Evolutionary conservation across 2,113 vertebrate genomes (phyloP).

Genomic region (Montifringilla adamsi): DNA sequence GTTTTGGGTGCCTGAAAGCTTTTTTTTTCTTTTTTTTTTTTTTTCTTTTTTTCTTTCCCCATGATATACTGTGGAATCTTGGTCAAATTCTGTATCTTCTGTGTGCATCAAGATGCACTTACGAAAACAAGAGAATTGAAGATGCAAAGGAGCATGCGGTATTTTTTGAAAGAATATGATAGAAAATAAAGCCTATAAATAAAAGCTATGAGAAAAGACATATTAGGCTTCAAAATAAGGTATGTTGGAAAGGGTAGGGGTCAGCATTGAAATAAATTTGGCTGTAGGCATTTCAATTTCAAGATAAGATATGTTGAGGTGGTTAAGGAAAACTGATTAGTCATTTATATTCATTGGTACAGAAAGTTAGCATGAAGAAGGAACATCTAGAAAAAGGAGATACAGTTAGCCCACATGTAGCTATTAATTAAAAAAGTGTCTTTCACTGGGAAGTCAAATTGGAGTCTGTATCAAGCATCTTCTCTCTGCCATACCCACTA

Average conservation of each 20-base stretch:
- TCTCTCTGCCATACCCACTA: background rate
- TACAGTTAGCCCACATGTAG: background rate
- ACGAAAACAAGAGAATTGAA: background rate
- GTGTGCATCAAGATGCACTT: background rate
- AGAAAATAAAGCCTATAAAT: conserved; percentile 49
- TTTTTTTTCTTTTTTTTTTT: background rate
- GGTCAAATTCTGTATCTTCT: background rate
- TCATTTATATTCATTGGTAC: conserved; percentile 61
- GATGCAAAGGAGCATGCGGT: background rate
- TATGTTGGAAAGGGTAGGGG: conserved; percentile 13
- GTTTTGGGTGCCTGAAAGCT: background rate
- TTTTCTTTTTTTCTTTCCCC: background rate
- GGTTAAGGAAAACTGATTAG: conserved; percentile 58
- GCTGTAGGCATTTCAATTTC: conserved; percentile 62
- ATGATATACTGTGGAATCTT: background rate
- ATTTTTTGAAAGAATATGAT: background rate
- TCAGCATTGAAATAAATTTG: conserved; percentile 59
- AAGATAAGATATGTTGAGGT: conserved; percentile 49
- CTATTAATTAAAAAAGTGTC: conserved; percentile 32
- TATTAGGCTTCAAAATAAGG: conserved; percentile 56
- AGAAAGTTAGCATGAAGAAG: background rate
- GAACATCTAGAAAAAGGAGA: conserved; percentile 26
- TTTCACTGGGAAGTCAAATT: background rate
- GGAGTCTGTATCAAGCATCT: background rate
- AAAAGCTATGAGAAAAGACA: conserved; percentile 2